These are phyloP conservation scores for Lasioglossum morio DNA, from an alignment of 2,888 invertebrate genomes.

Conservation along the genomic window DNA sequence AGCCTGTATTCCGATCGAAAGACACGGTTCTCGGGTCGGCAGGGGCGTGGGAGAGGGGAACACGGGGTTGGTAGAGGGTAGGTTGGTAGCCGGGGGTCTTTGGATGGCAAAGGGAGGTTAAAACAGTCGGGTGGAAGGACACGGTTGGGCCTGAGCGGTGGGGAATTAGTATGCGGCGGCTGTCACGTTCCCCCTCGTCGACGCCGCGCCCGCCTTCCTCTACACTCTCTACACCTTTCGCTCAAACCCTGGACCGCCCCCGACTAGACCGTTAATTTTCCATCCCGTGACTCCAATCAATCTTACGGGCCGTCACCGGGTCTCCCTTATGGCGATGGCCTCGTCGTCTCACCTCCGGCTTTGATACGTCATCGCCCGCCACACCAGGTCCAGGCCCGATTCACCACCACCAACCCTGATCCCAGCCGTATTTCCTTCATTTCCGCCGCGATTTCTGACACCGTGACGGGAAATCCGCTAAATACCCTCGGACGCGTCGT, in stretches of 20 bases:
- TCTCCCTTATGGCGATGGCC: constrained; percentile 72
- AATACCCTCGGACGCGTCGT: constrained; percentile 61
- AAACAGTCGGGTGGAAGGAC: constrained; percentile 47
- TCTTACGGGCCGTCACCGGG: constrained; percentile 81
- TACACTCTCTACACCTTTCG: constrained; percentile 72
- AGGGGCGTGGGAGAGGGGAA: too few species aligned
- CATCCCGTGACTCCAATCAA: constrained; percentile 84
- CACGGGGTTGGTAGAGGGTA: constrained; percentile 8
- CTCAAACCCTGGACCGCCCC: constrained; percentile 70
- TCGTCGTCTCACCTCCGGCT: constrained; percentile 62
- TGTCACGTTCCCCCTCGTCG: constrained; percentile 76
- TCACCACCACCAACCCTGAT: constrained; percentile 24
- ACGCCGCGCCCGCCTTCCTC: constrained; percentile 35
- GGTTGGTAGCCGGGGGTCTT: constrained; percentile 11
- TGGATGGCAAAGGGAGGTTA: constrained; percentile 56
- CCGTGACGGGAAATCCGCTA: constrained; percentile 52
- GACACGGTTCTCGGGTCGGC: background rate
- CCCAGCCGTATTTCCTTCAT: constrained; percentile 51
- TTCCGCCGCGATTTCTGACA: constrained; percentile 57
- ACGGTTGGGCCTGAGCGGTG: constrained; percentile 47
- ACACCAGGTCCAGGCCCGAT: background rate
- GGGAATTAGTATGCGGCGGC: constrained; percentile 81
- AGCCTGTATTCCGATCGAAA: constrained; percentile 1
- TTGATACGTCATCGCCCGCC: constrained; percentile 63
- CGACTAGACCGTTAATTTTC: constrained; percentile 83